Percentiles rank a stretch among this genome's conserved stretches.
Evolutionary conservation across 2,113 vertebrate genomes (phyloP).

Genomic region (Pavo muticus): DNA sequence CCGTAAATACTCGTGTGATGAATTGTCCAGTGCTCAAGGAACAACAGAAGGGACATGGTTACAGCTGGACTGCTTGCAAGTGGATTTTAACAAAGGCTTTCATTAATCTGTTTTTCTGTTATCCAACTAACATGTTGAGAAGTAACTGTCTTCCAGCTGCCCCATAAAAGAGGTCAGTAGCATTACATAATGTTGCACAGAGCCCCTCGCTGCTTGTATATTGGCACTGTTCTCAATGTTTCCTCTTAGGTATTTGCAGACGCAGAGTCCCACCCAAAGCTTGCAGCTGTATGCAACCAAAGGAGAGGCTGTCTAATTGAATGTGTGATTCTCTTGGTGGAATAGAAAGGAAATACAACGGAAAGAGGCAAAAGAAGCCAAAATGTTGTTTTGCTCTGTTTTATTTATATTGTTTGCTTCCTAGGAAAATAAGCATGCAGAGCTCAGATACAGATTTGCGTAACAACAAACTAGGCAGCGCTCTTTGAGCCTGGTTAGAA

Average conservation of each 20-base stretch:
- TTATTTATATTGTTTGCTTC: conserved; percentile 54
- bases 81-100: conserved; percentile 52
- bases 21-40: conserved; percentile 43
- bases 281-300: conserved; percentile 59
- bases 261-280: conserved; percentile 52
- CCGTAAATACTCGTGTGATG: conserved; percentile 29
- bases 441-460: conserved; percentile 29
- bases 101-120: conserved; percentile 55
- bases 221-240: conserved; percentile 48
- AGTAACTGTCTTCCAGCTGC: conserved; percentile 56
- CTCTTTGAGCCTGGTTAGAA: conserved; percentile 29
- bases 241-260: conserved; percentile 61
- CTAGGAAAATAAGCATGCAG: conserved; percentile 10
- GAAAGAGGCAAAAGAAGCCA: conserved; percentile 36
- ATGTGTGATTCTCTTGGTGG: conserved; percentile 43
- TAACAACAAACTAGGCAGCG: conserved; percentile 30
- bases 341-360: conserved; percentile 22
- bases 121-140: conserved; percentile 39
- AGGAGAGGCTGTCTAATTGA: conserved; percentile 42
- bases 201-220: not conserved
- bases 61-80: conserved; percentile 42
- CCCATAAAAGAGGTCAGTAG: conserved; percentile 59
- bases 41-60: conserved; percentile 35
- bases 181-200: not conserved
- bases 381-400: conserved; percentile 38